Evolutionary conservation across 1,140 invertebrate species (phyloP).

Genomic region (Melanaphis sacchari): DNA sequence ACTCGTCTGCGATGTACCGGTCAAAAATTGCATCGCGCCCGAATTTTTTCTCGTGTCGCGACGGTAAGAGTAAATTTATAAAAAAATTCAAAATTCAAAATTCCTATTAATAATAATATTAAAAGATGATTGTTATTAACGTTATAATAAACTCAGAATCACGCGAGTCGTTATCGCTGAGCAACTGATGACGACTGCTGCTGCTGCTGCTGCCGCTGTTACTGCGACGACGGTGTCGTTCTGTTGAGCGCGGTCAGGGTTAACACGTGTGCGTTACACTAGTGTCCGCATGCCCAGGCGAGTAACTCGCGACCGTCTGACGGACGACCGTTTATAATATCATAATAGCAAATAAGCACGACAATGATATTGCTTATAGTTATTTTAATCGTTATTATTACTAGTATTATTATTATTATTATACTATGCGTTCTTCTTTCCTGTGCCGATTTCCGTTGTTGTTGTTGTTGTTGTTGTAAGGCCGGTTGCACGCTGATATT

Average conservation of each 20-base stretch:
- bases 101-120: background rate
- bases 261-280: slow-evolving; percentile 32
- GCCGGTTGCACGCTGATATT: background rate
- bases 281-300: background rate
- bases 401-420: background rate
- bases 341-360: background rate
- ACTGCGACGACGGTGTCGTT: background rate
- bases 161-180: background rate
- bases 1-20: slow-evolving; percentile 51
- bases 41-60: background rate
- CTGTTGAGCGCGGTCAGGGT: slow-evolving; percentile 52
- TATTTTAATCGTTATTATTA: no score
- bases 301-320: background rate
- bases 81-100: background rate
- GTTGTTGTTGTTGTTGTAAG: background rate
- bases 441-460: background rate
- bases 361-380: background rate
- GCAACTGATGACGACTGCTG: background rate
- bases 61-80: background rate
- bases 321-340: background rate
- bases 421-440: background rate
- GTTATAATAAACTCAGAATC: background rate
- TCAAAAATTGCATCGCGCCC: slow-evolving; percentile 56
- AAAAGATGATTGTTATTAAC: background rate
- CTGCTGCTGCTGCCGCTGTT: background rate